Evolutionary conservation across 1,140 invertebrate species (phyloP), one percentile per base, ranked within the genome.

Genomic region (Diorhabda elongata): DNA sequence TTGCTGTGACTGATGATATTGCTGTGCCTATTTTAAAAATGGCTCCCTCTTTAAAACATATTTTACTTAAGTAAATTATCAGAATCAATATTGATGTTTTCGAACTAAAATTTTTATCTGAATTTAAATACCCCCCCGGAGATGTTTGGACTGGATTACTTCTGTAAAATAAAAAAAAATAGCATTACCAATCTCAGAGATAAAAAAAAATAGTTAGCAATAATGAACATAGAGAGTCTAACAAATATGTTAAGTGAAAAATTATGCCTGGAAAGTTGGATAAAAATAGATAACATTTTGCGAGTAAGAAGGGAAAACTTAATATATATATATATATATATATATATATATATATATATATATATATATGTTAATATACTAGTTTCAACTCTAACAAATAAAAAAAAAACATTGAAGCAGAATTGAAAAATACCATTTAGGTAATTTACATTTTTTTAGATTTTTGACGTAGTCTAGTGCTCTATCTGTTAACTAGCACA

Each of bases 161-260:
- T 64, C 63, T 64, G 63, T 41, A 64, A 64, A 64, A 57, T 44
- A 52, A 62, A 42, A 62, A 62, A 42, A 64, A 41, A 26, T 52
- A 56, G 3, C 8, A 11, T 26, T 41, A 41, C 42, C 7, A 2
- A 3, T 41, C 42, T 60, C 3, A n/a, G 42, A 60, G 26, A 60
- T 11, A 7, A 41, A 5, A 7, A 4, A 41, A 59, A 60, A 3
- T 42, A 60, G 42, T 60, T 5, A 41, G 42, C 8, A 60, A 6
- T 41, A 60, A 60, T 60, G 42, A 7, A 60, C 42, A 6, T 3
- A 6, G 42, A 60, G 58, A 41, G 26, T 2, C 6, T 5, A 3
- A 60, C 6, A 41, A 7, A 5, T 60, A 6, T 60, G 26, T 41
- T 7, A 60, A 8, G 4, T 60, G 26, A 2, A 41, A 41, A 60